Evolutionary conservation across 2,113 vertebrate species (phyloP).

Genomic region (Ellobius talpinus): DNA sequence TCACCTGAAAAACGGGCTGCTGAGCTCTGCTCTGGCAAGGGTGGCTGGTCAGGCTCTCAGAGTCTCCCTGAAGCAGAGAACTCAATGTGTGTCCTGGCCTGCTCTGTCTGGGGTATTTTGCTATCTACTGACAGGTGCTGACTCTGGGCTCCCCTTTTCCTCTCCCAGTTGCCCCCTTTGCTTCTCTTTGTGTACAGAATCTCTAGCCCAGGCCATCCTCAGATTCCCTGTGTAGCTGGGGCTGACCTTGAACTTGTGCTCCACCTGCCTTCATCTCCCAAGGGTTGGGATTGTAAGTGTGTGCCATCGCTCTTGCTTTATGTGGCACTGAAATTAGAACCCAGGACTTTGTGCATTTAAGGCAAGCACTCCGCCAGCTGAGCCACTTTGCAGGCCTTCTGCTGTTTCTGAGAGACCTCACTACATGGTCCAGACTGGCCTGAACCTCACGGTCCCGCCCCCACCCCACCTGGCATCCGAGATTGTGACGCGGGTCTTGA

Average conservation of each 20-base stretch:
- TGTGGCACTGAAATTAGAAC: not conserved
- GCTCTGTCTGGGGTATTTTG: not conserved
- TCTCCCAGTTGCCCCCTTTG: not conserved
- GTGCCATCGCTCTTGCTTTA: not conserved
- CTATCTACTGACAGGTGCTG: not conserved
- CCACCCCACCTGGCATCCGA: not conserved
- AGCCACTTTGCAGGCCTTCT: not conserved
- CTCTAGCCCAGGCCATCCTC: too few species aligned
- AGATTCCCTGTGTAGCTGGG: too few species aligned
- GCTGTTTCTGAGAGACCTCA: not conserved
- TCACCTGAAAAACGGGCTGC: not conserved
- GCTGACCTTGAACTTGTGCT: too few species aligned
- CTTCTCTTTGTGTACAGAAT: not conserved
- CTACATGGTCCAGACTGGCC: not conserved
- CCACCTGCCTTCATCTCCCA: not conserved
- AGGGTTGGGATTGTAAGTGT: not conserved
- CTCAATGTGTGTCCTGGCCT: not conserved
- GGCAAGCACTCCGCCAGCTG: not conserved
- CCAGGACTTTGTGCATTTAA: not conserved
- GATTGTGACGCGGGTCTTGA: not conserved
- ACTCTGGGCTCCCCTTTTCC: rapidly evolving
- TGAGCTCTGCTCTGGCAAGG: rapidly evolving
- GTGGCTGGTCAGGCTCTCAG: not conserved
- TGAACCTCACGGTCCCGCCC: not conserved
- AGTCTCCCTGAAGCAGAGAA: not conserved